A percentile compares a stretch with the other conserved stretches of the same genome.
Evolutionary conservation across 2,113 vertebrate species (phyloP).

Genomic region (Pelvicachromis taeniatus): DNA sequence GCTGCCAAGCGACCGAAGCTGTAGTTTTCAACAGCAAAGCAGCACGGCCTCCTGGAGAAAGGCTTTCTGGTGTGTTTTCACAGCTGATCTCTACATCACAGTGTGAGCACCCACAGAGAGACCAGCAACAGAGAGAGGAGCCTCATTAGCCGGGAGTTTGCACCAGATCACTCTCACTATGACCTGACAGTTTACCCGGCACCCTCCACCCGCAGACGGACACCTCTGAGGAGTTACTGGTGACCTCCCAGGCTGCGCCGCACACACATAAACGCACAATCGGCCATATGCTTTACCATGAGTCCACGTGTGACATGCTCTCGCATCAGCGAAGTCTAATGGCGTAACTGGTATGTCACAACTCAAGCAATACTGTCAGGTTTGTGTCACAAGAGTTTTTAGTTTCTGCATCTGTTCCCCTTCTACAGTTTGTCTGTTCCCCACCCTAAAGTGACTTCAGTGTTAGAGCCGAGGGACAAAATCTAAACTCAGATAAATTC

Average conservation of each 20-base stretch:
- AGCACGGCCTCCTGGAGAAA: neutral
- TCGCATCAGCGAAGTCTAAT: neutral
- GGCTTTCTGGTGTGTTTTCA: constrained; percentile 53
- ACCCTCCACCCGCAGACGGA: neutral
- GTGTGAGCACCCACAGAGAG: constrained; percentile 8
- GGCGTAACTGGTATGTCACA: neutral
- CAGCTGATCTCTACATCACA: constrained; percentile 54
- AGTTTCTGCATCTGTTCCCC: neutral
- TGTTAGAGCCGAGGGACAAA: neutral
- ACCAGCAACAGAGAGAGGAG: neutral
- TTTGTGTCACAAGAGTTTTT: neutral
- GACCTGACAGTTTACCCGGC: constrained; percentile 29
- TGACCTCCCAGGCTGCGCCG: constrained; percentile 13
- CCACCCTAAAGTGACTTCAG: rapidly evolving
- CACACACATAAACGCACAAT: neutral
- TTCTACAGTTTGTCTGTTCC: rapidly evolving
- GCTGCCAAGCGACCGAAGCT: neutral
- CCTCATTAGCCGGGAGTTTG: neutral
- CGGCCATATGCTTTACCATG: neutral
- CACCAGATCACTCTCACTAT: constrained; percentile 18
- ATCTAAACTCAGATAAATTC: neutral
- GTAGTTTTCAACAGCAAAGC: neutral
- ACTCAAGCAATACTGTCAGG: rapidly evolving
- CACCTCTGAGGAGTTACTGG: neutral
- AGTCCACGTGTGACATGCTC: neutral